These are phyloP conservation scores for Gasterosteus aculeatus DNA, from an alignment of 2,113 vertebrate species.

Conservation along the genomic window DNA sequence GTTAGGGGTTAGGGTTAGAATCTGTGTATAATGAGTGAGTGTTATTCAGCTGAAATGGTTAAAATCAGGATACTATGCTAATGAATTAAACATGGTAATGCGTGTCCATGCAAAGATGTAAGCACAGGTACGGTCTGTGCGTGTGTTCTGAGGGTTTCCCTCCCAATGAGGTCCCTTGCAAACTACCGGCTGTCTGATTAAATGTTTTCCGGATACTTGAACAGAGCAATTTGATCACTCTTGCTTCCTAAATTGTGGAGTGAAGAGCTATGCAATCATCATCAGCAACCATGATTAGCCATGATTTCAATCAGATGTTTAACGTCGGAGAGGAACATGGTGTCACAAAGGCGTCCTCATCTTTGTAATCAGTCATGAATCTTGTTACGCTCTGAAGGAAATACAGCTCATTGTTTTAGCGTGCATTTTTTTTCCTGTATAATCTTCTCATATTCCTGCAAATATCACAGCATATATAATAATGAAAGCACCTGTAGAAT, in stretches of 20 bases:
- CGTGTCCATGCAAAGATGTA: neutral
- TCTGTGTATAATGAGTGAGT: neutral
- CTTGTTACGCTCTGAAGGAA: neutral
- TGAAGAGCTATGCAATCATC: slow-evolving; percentile 6
- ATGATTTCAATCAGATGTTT: slow-evolving; percentile 13
- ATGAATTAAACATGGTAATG: neutral
- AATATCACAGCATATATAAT: neutral
- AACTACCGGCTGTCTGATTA: neutral
- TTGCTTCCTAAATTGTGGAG: neutral
- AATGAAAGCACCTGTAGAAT: slow-evolving; percentile 19
- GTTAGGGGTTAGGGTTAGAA: neutral
- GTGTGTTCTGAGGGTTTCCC: neutral
- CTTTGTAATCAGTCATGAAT: slow-evolving; percentile 10
- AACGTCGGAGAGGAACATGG: neutral
- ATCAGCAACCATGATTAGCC: slow-evolving; percentile 16
- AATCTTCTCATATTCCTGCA: neutral
- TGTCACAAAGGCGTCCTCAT: neutral
- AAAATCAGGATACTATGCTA: neutral
- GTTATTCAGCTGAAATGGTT: neutral
- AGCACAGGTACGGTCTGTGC: neutral
- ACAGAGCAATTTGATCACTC: neutral
- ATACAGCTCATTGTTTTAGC: neutral
- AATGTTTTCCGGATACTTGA: neutral
- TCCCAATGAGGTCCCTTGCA: neutral
- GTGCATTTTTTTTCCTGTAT: neutral